A percentile compares a stretch with the other conserved stretches of the same genome.
These are phyloP conservation scores for human DNA, from an alignment of 2,113 vertebrate genomes.

Conservation along the genomic window DNA sequence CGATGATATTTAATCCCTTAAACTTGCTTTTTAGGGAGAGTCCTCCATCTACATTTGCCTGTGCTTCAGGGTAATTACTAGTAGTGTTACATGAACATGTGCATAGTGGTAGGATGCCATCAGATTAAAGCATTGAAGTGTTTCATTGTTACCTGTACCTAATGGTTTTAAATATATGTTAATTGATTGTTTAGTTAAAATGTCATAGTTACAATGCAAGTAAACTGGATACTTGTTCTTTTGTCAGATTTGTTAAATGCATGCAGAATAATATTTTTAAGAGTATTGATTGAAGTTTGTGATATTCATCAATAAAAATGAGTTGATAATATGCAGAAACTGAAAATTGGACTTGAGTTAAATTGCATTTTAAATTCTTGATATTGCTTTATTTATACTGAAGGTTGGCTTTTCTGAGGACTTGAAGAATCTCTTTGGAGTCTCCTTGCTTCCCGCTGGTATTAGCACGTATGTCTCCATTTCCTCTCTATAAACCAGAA, in stretches of 20 bases:
- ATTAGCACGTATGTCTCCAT: neutral
- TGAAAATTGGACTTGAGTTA: constrained; percentile 60
- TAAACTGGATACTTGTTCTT: constrained; percentile 75
- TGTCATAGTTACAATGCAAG: constrained; percentile 67
- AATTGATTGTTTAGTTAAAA: constrained; percentile 78
- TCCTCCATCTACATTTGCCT: constrained; percentile 67
- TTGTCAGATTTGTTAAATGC: constrained; percentile 79
- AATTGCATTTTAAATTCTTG: constrained; percentile 58
- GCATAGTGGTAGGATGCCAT: constrained; percentile 75
- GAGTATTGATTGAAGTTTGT: constrained; percentile 75
- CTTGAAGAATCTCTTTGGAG: neutral
- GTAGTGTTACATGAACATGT: constrained; percentile 71
- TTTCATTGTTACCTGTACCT: constrained; percentile 79
- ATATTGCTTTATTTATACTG: constrained; percentile 33
- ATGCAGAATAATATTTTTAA: constrained; percentile 78
- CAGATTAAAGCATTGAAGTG: constrained; percentile 73
- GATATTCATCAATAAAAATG: constrained; percentile 72
- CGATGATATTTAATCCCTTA: constrained; percentile 67
- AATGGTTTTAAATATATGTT: constrained; percentile 74
- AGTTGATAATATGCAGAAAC: constrained; percentile 67
- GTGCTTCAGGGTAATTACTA: constrained; percentile 74
- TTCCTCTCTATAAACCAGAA: constrained; percentile 4
- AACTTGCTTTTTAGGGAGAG: constrained; percentile 71
- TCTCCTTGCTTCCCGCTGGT: neutral
- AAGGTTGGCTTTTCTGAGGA: constrained; percentile 5